A percentile compares a stretch with the other conserved stretches of the same genome.
phyloP scores from a whole-genome alignment of 2,797 vertebrate genomes.

The Pelochelys cantorii region DNA sequence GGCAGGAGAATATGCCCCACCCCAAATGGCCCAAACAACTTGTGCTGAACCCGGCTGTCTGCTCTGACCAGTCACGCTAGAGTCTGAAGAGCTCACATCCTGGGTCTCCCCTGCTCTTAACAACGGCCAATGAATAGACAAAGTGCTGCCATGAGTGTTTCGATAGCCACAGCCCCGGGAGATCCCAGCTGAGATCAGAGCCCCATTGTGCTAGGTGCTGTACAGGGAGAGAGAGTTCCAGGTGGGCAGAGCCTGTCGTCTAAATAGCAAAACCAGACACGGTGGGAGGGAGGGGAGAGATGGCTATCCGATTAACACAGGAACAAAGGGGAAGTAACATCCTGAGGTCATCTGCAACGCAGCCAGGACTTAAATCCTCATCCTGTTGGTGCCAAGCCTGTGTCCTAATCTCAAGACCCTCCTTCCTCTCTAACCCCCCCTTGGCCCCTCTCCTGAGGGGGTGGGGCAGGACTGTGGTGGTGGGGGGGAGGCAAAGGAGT shows the following conservation, averaged over 20 bases:
- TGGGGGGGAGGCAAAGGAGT: no score
- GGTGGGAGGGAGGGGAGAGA: not conserved
- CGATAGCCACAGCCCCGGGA: not conserved
- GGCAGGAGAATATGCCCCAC: not conserved
- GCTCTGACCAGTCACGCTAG: fast-evolving
- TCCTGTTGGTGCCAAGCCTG: not conserved
- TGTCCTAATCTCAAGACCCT: not conserved
- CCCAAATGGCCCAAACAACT: not conserved
- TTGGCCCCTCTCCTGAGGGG: not conserved
- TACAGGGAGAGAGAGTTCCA: not conserved
- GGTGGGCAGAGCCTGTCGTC: no score
- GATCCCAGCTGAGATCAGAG: not conserved
- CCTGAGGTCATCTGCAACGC: not conserved
- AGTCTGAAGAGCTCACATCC: not conserved
- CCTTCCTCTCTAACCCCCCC: not conserved
- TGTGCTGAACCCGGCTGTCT: not conserved
- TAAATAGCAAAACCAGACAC: not conserved
- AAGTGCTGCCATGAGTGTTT: not conserved
- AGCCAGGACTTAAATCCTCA: not conserved
- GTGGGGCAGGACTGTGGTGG: not conserved
- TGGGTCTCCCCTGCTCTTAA: not conserved
- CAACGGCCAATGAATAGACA: not conserved
- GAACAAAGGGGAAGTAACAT: not conserved
- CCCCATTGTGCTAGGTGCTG: not conserved
- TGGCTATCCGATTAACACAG: not conserved